These are phyloP conservation scores for Pollenia labialis DNA, from an alignment of 2,888 invertebrate genomes.

Conservation along the genomic window DNA sequence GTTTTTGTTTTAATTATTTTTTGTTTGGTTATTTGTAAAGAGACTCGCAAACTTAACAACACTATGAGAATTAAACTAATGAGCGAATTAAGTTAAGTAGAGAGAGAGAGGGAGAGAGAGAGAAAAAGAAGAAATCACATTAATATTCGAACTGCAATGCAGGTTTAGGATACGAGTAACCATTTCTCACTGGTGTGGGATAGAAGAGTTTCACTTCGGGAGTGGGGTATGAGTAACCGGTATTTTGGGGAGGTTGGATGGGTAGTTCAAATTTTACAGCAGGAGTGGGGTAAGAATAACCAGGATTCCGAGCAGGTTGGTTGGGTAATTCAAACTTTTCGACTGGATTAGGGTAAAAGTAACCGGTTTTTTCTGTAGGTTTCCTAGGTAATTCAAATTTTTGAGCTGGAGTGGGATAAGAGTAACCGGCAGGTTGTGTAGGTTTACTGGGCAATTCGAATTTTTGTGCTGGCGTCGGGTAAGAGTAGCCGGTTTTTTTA, in stretches of 20 bases:
- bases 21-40: slow-evolving; percentile 14
- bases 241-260: slow-evolving; percentile 46
- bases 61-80: slow-evolving; percentile 57
- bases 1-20: slow-evolving; percentile 71
- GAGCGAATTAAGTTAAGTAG: slow-evolving; percentile 9
- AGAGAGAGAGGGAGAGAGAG: neutral
- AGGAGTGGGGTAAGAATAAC: slow-evolving; percentile 78
- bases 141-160: slow-evolving; percentile 77
- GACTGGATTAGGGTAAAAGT: slow-evolving; percentile 76
- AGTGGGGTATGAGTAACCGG: slow-evolving; percentile 76
- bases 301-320: slow-evolving; percentile 70
- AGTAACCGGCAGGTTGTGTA: slow-evolving; percentile 71
- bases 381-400: slow-evolving; percentile 74
- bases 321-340: slow-evolving; percentile 74
- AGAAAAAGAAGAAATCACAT: slow-evolving; percentile 40
- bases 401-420: slow-evolving; percentile 75
- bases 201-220: slow-evolving; percentile 74
- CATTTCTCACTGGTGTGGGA: slow-evolving; percentile 73
- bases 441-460: slow-evolving; percentile 73
- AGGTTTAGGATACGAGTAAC: slow-evolving; percentile 80
- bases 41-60: slow-evolving; percentile 65
- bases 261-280: slow-evolving; percentile 35
- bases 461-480: slow-evolving; percentile 75
- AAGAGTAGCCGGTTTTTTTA: slow-evolving; percentile 71
- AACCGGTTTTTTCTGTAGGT: slow-evolving; percentile 60